Conservation (phyloP, 2,113 vertebrate species). For the Rostratula benghalensis region DNA sequence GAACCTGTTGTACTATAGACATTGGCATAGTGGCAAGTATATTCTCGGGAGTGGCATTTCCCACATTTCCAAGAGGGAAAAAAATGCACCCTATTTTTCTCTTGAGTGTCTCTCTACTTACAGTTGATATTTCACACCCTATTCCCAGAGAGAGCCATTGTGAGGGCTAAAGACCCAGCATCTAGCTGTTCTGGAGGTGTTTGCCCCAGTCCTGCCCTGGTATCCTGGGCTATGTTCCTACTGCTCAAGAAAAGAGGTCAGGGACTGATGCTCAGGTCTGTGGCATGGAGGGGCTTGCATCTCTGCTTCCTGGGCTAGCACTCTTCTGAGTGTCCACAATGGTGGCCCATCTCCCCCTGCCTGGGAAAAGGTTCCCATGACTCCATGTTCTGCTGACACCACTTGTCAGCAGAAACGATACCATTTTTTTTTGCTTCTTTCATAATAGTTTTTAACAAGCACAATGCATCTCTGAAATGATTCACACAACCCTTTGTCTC, state of each 20-base stretch:
- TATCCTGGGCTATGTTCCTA: background rate
- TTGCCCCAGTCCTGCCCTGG: background rate
- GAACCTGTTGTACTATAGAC: background rate
- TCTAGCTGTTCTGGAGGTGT: background rate
- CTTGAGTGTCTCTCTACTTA: background rate
- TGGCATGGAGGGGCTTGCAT: background rate
- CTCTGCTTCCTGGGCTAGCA: background rate
- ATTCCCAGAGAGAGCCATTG: rapidly evolving
- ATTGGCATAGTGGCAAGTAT: background rate
- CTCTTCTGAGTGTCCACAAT: background rate
- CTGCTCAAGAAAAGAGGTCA: background rate
- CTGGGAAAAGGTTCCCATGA: background rate
- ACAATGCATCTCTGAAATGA: background rate
- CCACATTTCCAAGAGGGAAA: background rate
- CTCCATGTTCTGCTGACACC: rapidly evolving
- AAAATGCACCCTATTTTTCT: background rate
- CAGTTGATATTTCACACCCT: background rate
- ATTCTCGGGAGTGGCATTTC: background rate
- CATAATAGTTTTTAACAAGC: background rate
- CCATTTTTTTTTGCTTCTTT: background rate
- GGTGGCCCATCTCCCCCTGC: background rate
- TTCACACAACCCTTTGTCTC: background rate
- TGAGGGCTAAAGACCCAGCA: background rate
- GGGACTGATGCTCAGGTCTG: rapidly evolving
- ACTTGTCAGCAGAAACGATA: background rate